These are phyloP conservation scores for Lepidochrysops patricia DNA, from an alignment of 2,888 invertebrate genomes.

Conservation along the genomic window DNA sequence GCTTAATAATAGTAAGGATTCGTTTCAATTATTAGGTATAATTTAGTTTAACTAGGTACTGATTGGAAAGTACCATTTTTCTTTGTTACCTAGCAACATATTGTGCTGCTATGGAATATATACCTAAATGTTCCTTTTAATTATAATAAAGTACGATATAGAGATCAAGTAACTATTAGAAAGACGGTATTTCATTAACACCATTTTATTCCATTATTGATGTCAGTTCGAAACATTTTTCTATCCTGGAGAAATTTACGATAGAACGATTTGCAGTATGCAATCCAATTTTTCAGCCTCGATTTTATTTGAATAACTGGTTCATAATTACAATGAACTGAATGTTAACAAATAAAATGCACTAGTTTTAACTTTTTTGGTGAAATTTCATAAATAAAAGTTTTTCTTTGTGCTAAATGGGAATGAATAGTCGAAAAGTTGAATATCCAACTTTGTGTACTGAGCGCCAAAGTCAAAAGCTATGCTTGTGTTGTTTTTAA, in stretches of 20 bases:
- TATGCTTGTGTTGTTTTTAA: slow-evolving; percentile 5
- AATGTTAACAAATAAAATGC: slow-evolving; percentile 4
- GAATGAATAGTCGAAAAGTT: slow-evolving; percentile 6
- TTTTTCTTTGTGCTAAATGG: slow-evolving; percentile 9
- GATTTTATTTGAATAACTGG: not conserved
- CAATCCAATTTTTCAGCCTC: not conserved
- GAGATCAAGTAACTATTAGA: too few species aligned
- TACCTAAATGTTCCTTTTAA: too few species aligned
- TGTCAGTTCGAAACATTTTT: too few species aligned
- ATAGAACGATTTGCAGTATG: not conserved
- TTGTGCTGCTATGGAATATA: too few species aligned
- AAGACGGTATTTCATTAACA: too few species aligned
- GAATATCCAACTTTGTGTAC: slow-evolving; percentile 5
- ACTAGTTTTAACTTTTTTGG: slow-evolving; percentile 6
- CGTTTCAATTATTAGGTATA: not conserved
- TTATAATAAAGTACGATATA: too few species aligned
- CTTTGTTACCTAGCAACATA: not conserved
- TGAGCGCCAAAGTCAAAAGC: slow-evolving; percentile 6
- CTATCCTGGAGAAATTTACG: not conserved
- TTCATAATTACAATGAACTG: slow-evolving; percentile 1
- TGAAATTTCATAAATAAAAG: slow-evolving; percentile 7
- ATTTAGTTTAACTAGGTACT: not conserved
- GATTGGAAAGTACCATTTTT: not conserved
- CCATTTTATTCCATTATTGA: too few species aligned
- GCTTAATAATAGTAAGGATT: not conserved